Conservation (phyloP, 1,140 invertebrate genomes). For the Myzus persicae region DNA sequence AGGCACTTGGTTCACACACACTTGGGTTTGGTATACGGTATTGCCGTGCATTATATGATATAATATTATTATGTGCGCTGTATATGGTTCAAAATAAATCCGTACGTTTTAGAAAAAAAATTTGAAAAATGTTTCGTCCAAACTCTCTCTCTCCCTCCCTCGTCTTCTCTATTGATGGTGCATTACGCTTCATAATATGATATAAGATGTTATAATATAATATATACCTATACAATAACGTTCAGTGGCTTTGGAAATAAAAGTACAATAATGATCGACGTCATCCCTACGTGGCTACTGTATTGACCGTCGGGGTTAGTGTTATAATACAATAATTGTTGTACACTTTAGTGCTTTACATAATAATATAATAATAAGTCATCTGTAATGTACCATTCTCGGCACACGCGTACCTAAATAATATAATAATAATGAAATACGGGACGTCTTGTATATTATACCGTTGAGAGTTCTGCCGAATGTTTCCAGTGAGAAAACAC, state of each 20-base stretch:
- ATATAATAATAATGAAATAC: not conserved
- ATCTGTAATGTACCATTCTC: not conserved
- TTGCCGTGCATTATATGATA: not conserved
- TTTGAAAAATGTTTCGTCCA: not conserved
- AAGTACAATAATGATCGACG: slow-evolving; percentile 35
- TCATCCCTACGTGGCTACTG: slow-evolving; percentile 38
- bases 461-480: not conserved
- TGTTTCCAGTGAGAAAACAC: not conserved
- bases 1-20: not conserved
- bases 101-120: not conserved
- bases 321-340: not conserved
- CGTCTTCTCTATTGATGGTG: not conserved
- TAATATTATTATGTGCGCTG: not conserved
- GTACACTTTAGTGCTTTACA: not conserved
- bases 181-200: not conserved
- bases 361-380: not conserved
- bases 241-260: not conserved
- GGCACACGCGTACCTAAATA: not conserved
- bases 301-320: slow-evolving; percentile 18
- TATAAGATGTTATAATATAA: not conserved
- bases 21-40: too few relatives aligned
- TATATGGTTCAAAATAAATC: not conserved
- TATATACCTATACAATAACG: not conserved
- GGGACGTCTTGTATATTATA: not conserved
- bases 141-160: not conserved